Conservation (phyloP, 1,140 invertebrate species). For the Belonocnema kinseyi region DNA sequence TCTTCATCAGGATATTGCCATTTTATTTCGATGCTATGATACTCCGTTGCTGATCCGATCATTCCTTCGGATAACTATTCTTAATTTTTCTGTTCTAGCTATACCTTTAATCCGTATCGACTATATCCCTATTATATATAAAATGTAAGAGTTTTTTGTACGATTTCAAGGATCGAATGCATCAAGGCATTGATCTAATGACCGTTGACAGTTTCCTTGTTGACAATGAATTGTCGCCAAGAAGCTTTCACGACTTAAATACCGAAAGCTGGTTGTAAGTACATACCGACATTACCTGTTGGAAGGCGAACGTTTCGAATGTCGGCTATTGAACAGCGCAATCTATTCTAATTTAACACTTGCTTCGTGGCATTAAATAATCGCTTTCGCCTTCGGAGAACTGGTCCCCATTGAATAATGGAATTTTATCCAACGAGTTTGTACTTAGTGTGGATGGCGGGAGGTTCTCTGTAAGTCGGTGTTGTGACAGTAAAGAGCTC, state of each 20-base stretch:
- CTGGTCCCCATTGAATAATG: slow-evolving; percentile 70
- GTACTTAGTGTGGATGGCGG: slow-evolving; percentile 53
- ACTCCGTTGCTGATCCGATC: no score
- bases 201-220: slow-evolving; percentile 23
- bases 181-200: slow-evolving; percentile 24
- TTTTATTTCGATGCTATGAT: no score
- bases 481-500: slow-evolving; percentile 71
- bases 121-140: no score
- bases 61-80: no score
- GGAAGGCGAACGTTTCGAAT: slow-evolving; percentile 22
- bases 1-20: no score
- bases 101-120: no score
- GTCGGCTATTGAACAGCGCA: slow-evolving; percentile 55
- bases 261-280: slow-evolving; percentile 9
- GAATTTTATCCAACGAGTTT: slow-evolving; percentile 68
- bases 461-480: slow-evolving; percentile 60
- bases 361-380: slow-evolving; percentile 69
- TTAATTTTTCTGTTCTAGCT: no score
- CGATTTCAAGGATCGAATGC: neutral
- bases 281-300: slow-evolving; percentile 26
- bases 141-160: neutral
- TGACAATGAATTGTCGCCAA: slow-evolving; percentile 29
- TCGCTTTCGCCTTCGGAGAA: slow-evolving; percentile 66
- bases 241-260: slow-evolving; percentile 27
- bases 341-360: slow-evolving; percentile 72